Base-by-base conservation (phyloP, 2,113 vertebrate species). In the Emydocephalus ijimae region DNA sequence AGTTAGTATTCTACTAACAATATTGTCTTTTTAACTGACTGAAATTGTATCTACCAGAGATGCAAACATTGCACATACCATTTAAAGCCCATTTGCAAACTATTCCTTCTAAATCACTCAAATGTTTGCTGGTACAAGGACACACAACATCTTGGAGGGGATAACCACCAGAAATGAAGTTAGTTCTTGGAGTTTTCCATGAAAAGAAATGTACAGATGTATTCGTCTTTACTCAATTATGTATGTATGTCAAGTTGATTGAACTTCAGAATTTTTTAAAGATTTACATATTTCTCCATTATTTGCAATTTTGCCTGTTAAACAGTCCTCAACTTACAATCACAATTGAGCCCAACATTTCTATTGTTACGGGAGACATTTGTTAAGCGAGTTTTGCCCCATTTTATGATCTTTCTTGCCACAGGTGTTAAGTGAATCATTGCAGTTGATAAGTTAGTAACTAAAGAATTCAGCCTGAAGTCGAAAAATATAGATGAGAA, bases 41-140 rank as follows among this genome's bases (percentile, higher is more conserved):
- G 57, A 92, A 94, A 56, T 39, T 52, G 18, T 64, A 92, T 54
- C 85, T 95, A 61, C 90, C 23, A 3, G 29, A 95, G 57, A 92
- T 92, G 45, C 43, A 94, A 88, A 90, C 3, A 85, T 64, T 3
- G 39, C 39, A 48, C 0, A 56, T 92, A 94, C 55, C 50, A 89
- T 90, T 90, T 69, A 1, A 69, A 23, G 69, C 3, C 45, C 4
- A 5, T 90, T 21, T 93, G 90, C 86, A 91, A 91, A 39, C 11
- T n/a, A 34, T 92, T 64, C 85, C 50, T 88, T 57, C 52, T 50
- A 91, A 50, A 52, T 50, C 5, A 91, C 21, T 39, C 50, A 90
- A 87, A 81, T 11, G 34, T 15, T 88, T 81, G 21, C 39, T 74
- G 10, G 59, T 2, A 9, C 39, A 18, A 91, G 24, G 61, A 43